Base-by-base conservation (phyloP, 2,888 invertebrate genomes). In the Linyphia triangularis region DNA sequence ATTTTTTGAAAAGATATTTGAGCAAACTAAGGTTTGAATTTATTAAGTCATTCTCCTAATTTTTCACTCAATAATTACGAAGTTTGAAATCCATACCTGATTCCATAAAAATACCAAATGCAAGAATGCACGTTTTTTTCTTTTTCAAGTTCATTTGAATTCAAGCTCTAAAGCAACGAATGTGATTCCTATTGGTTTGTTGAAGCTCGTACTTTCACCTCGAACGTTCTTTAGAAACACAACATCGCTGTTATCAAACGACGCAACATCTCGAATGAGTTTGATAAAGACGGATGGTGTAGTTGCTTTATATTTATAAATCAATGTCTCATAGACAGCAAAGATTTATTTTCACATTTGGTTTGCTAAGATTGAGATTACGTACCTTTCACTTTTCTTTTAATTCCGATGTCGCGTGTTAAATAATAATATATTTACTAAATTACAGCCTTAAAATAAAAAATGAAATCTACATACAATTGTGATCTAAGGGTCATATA, bases 201-300 rank as follows among this genome's bases (percentile, higher is more conserved):
- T 82, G 63, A 82, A 82, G 82, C 82, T 82, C 82, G 63, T 72
- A 59, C 61, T 61, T 43, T 22, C 61, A 24, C 19, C 2, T 24
- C 13, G 19, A 30, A 63, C 10, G 22, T 26, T 51, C 40, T 72
- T 19, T 6, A 16, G 40, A 65, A 26, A 26, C 40, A 61, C 82
- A 82, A 63, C 82, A 81, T 81, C 69, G 81, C 81, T 69, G 67
- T 69, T 69, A 69, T 57, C 22, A 9, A 37, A 77, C 16, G 72
- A 72, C 72, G 28, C 51, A n/a, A 33, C 67, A 10, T 26, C 10
- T 63, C 63, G 5, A 1, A 10, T 10, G 26, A 26, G 24, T 9
- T 26, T 13, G 19, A 9, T 61, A 24, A 3, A 9, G 28, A 28
- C 59, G 1, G 19, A 5, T n/a, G 28, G 57, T 7, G 9, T 57